A percentile compares a stretch with the other conserved stretches of the same genome.
Conservation (phyloP, 2,888 invertebrate species). For the Macaria notata region DNA sequence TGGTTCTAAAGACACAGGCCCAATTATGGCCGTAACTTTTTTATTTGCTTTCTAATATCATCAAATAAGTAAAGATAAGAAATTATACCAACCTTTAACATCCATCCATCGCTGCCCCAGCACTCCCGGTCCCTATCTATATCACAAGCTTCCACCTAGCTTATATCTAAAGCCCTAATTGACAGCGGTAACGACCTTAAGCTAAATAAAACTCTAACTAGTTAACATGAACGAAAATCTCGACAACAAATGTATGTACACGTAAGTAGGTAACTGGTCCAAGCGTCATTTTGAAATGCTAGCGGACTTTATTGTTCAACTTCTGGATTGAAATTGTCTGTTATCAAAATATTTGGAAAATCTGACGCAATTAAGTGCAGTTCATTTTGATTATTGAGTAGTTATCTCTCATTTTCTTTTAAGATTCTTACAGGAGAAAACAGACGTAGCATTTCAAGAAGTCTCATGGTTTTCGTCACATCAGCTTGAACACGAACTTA, state of each 20-base stretch:
- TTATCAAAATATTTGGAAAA: too few species aligned
- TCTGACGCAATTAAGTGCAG: too few species aligned
- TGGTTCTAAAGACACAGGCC: too few species aligned
- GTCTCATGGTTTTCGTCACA: neutral
- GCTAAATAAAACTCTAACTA: slow-evolving; percentile 79
- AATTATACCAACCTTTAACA: slow-evolving; percentile 27
- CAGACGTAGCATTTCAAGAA: too few species aligned
- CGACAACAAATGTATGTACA: slow-evolving; percentile 56
- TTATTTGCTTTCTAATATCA: too few species aligned
- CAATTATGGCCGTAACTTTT: too few species aligned
- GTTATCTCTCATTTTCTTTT: too few species aligned
- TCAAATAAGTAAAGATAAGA: neutral
- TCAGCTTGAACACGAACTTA: slow-evolving; percentile 26
- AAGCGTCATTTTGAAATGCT: slow-evolving; percentile 10
- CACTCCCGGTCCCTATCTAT: slow-evolving; percentile 62
- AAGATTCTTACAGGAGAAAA: too few species aligned
- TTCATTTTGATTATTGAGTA: too few species aligned
- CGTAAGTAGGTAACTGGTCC: slow-evolving; percentile 26
- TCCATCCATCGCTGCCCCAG: slow-evolving; percentile 41
- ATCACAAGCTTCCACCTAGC: slow-evolving; percentile 81
- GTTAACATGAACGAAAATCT: slow-evolving; percentile 76
- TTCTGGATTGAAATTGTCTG: too few species aligned
- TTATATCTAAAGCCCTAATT: slow-evolving; percentile 72
- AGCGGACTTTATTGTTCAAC: neutral
- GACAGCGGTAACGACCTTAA: slow-evolving; percentile 74